Conservation (phyloP, 2,113 vertebrate genomes). For the Dunckerocampus dactyliophorus region DNA sequence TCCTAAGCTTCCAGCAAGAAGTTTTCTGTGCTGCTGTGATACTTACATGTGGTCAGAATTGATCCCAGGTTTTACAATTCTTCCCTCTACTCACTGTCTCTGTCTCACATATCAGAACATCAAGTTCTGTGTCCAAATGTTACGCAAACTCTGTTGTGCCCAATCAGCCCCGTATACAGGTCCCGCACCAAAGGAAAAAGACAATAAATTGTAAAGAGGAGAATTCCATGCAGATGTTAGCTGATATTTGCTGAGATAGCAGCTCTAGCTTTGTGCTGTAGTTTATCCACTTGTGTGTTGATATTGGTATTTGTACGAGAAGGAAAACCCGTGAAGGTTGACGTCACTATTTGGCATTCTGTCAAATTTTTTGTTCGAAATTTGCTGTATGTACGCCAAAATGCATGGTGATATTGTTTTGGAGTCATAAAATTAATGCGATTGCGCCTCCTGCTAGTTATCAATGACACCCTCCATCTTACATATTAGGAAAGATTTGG, state of each 20-base stretch:
- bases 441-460: too few relatives aligned
- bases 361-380: background rate
- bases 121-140: conserved; percentile 41
- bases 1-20: background rate
- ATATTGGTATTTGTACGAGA: too few relatives aligned
- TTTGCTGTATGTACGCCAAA: too few relatives aligned
- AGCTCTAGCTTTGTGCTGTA: conserved; percentile 12
- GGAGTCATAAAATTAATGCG: too few relatives aligned
- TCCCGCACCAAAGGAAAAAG: conserved; percentile 45
- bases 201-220: conserved; percentile 47
- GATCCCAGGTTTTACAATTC: conserved; percentile 34
- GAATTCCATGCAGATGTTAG: conserved; percentile 48
- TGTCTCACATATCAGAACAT: conserved; percentile 35
- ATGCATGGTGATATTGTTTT: too few relatives aligned
- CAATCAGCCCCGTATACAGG: conserved; percentile 47
- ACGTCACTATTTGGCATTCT: too few relatives aligned
- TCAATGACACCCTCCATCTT: too few relatives aligned
- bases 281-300: too few relatives aligned
- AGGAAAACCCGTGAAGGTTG: too few relatives aligned
- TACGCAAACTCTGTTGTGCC: conserved; percentile 56
- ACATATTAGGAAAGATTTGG: too few relatives aligned
- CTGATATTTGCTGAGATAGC: conserved; percentile 51
- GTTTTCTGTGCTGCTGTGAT: conserved; percentile 27
- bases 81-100: background rate
- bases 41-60: conserved; percentile 36